A percentile compares a stretch with the other conserved stretches of the same genome.
These are phyloP conservation scores for Sinopyrophorus schimmeli DNA, from an alignment of 2,888 invertebrate genomes.

Conservation along the genomic window DNA sequence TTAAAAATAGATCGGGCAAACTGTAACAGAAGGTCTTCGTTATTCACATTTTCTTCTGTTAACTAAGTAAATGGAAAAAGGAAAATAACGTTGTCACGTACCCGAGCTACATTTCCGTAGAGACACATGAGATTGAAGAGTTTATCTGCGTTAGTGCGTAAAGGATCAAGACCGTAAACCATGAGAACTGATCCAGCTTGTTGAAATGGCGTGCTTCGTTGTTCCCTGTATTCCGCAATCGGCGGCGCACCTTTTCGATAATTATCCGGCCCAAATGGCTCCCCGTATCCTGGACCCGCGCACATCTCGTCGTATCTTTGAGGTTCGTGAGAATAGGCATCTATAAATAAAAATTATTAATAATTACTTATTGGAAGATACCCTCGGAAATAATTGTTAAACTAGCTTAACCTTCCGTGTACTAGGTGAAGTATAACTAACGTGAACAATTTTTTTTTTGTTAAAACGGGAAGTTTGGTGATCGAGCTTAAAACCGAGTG, in stretches of 20 bases:
- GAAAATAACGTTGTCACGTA: constrained; percentile 66
- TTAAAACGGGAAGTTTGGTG: too few relatives aligned
- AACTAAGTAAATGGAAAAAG: constrained; percentile 32
- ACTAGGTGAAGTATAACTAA: too few relatives aligned
- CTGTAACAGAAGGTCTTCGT: neutral
- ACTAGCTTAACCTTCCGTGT: too few relatives aligned
- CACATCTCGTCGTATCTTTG: constrained; percentile 56
- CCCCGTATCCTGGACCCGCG: constrained; percentile 52
- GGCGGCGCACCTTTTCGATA: constrained; percentile 55
- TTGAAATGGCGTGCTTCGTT: constrained; percentile 50
- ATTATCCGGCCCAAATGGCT: constrained; percentile 48
- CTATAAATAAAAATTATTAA: too few relatives aligned
- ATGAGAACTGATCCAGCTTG: constrained; percentile 92
- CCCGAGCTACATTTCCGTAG: constrained; percentile 97
- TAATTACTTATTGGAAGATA: too few relatives aligned
- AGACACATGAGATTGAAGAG: constrained; percentile 98
- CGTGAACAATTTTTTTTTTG: too few relatives aligned
- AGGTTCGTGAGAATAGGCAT: constrained; percentile 48
- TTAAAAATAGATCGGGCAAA: constrained; percentile 2
- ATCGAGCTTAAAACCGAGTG: too few relatives aligned
- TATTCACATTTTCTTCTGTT: neutral
- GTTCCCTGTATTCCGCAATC: constrained; percentile 56
- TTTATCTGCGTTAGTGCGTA: constrained; percentile 92
- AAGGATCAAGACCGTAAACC: constrained; percentile 95
- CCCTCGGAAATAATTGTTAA: too few relatives aligned